Base-by-base conservation (phyloP, 2,797 vertebrate species). In the Thalassophryne amazonica region DNA sequence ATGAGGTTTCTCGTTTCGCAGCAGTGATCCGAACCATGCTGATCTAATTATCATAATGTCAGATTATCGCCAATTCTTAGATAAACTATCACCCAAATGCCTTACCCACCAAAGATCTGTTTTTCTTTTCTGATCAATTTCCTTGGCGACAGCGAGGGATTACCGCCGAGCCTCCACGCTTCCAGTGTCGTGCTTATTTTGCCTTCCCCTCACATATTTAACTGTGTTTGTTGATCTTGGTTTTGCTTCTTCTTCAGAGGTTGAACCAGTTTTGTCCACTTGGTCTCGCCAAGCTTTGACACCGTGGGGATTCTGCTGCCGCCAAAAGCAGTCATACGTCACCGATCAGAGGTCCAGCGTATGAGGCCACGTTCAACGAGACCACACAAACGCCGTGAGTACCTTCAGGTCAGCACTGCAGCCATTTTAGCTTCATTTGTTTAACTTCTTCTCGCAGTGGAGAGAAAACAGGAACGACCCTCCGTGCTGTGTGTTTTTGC, bases 61-160 rank as follows among this genome's bases (percentile, higher is more conserved):
- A 14, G 61, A 63, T 69, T 69, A 76, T 43, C 35, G 63, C 49
- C 49, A 67, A 69, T 50, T 69, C 64, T 66, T 58, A 63, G 63
- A 72, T 76, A 83, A 86, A 70, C 63, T 60, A 64, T 65, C 53
- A 23, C 14, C 48, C 30, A 48, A 68, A 60, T 23, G 62, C 69
- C 56, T 70, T 31, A 21, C 56, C 67, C 51, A 12, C 34, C 10
- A 23, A 15, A 28, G 46, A 60, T 58, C 51, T 84, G 75, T 81
- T 88, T 81, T 81, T 79, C 60, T 87, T 80, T 68, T 66, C 71
- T 78, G 86, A 81, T 88, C 83, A 86, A 83, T 87, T 86, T 86
- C 84, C 81, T 56, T 45, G 53, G 73, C 50, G 29, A 78, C 76
- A 45, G 76, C 41, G 39, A 6, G 3, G 75, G 84, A 87, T 88